Percentiles rank a stretch among this genome's conserved stretches.
Evolutionary conservation across 1,140 invertebrate genomes (phyloP).

Genomic region (Dendroctonus valens): DNA sequence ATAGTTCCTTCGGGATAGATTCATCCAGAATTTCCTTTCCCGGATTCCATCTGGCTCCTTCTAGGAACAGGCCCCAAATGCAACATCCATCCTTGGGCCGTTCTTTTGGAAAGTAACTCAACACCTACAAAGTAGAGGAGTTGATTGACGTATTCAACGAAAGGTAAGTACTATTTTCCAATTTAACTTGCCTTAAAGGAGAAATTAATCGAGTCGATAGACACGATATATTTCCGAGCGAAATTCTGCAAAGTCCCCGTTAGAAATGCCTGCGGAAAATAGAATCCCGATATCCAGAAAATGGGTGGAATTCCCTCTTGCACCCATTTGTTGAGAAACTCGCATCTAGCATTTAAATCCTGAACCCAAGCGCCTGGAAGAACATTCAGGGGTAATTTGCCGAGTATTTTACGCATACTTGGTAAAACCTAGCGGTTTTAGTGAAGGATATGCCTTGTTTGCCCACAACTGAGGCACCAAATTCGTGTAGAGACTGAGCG

Average conservation of each 20-base stretch:
- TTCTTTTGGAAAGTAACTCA: slow-evolving; percentile 50
- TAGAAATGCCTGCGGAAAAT: slow-evolving; percentile 83
- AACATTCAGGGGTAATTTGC: background rate
- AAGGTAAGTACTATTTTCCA: too few relatives aligned
- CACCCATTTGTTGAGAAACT: slow-evolving; percentile 69
- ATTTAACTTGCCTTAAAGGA: slow-evolving; percentile 61
- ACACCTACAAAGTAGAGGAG: slow-evolving; percentile 49
- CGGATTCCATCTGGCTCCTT: slow-evolving; percentile 70
- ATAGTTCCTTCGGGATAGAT: slow-evolving; percentile 63
- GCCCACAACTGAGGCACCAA: slow-evolving; percentile 71
- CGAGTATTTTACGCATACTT: background rate
- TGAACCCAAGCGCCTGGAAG: slow-evolving; percentile 61
- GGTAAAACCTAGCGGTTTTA: slow-evolving; percentile 72
- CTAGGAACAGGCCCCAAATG: slow-evolving; percentile 70
- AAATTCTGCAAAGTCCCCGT: slow-evolving; percentile 82
- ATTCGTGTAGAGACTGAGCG: slow-evolving; percentile 62
- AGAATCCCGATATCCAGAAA: slow-evolving; percentile 86
- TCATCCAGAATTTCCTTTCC: slow-evolving; percentile 55
- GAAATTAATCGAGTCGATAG: slow-evolving; percentile 76
- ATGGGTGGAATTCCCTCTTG: slow-evolving; percentile 66
- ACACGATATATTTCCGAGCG: slow-evolving; percentile 71
- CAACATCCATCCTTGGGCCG: slow-evolving; percentile 66
- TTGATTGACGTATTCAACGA: background rate
- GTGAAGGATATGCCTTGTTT: slow-evolving; percentile 71
- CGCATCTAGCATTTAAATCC: slow-evolving; percentile 59